Base-by-base conservation (phyloP, 2,113 vertebrate genomes). In the Herpetotheres cachinnans region DNA sequence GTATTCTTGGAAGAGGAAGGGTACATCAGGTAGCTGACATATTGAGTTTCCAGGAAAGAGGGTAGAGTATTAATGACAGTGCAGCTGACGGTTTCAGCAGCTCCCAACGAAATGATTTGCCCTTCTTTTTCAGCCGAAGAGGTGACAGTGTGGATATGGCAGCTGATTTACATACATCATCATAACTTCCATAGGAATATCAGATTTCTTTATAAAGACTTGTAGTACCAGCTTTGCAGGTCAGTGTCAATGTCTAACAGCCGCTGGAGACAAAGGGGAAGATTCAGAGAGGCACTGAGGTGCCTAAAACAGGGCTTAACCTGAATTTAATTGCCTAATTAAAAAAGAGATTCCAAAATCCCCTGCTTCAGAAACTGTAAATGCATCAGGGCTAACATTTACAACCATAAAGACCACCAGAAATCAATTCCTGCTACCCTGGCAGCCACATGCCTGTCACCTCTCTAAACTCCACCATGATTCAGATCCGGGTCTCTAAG, bases 1-100 rank as follows among this genome's bases (percentile, higher is more conserved):
- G 88, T 96, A 81, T 92, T 94, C 85, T 85, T 94, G 90, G 97
- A 98, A 97, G 97, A 97, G 94, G 93, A 97, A 98, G 96, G 88
- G 92, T 88, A 96, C 97, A 97, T 97, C 95, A 98, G 97, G 94
- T 95, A 95, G 95, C 96, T 96, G 82, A 93, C 42, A 84, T 95
- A 92, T 78, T 52, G 78, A 85, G 79, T 96, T 96, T 98, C 96
- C 95, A 93, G 96, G 97, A 97, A 90, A 87, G 92, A 96, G 92
- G 79, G 40, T 50, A 93, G 78, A 94, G 93, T 83, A 95, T 91
- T 86, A 94, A 97, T 94, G 74, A 90, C 91, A 96, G 90, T 76
- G 94, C 81, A 97, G 81, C 96, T 98, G 95, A 97, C 86, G 79
- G 91, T 92, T 96, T 96, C 93, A 89, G 82, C 88, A 96, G 92